Evolutionary conservation across 2,797 vertebrate species (phyloP), one percentile per base, ranked within the genome.

Genomic region (Rhinichthys osculus): DNA sequence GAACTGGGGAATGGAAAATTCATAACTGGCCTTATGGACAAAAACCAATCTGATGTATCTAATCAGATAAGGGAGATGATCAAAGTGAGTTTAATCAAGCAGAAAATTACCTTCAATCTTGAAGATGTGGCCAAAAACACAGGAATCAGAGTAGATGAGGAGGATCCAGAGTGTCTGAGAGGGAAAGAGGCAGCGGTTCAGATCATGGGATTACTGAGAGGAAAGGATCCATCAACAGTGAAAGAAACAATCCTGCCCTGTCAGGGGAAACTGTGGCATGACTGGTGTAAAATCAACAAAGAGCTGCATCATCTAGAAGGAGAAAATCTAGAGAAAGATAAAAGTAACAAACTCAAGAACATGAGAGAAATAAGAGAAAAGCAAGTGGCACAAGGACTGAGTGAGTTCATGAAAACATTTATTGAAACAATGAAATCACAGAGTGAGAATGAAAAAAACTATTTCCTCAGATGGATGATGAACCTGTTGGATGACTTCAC

Each of bases 171-270:
- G 54, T 72, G 70, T 3, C 7, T 4, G 40, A 72, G 13, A 72
- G 70, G 70, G 0, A 72, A 44, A 72, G 5, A 72, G 64, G 88
- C 91, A 57, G 94, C 94, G 5, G 0, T 83, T 9, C 0, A 1
- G 1, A 27, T 93, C 54, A 40, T 93, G 14, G 1, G 59, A 0
- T 52, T 92, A 3, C 3, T 94, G 52, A 79, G 76, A 86, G 16
- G 81, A 33, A 19, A 72, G 10, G 38, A 91, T 0, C 21, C 92
- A 69, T 84, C 2, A 1, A 35, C 90, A 35, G 87, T 92, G 16
- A 95, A 95, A 52, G 84, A 92, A 80, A 52, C 73, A 0, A 90
- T 93, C 0, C 67, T 95, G n/a, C 93, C 94, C 0, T 91, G 94
- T 33, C 95, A 95, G 50, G 95, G 94, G 73, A 21, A 92, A 23